A percentile compares a stretch with the other conserved stretches of the same genome.
These are phyloP conservation scores for Mungos mungo DNA, from an alignment of 2,113 vertebrate species.

Conservation along the genomic window DNA sequence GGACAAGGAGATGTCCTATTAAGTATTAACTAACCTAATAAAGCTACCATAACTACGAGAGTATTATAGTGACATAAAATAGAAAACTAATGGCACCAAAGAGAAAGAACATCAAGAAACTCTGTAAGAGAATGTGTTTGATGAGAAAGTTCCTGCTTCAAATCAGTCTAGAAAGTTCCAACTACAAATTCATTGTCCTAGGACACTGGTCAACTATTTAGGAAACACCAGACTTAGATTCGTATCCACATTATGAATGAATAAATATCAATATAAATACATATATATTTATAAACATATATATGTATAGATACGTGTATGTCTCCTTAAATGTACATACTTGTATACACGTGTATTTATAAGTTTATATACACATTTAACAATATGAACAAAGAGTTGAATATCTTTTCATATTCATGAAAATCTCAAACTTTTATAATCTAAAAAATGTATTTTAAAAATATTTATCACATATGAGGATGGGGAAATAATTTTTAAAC, in stretches of 20 bases:
- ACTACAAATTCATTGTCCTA: neutral
- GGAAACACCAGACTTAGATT: neutral
- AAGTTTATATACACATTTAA: neutral
- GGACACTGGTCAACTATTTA: neutral
- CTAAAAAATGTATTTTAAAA: neutral
- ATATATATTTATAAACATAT: too few species aligned
- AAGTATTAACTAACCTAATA: neutral
- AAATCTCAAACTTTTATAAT: slow-evolving; percentile 31
- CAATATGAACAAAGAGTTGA: neutral
- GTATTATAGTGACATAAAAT: neutral
- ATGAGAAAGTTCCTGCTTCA: neutral
- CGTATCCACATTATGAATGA: neutral
- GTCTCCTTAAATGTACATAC: neutral
- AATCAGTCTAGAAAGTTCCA: neutral
- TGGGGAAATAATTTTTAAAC: slow-evolving; percentile 38
- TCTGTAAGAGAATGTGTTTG: neutral
- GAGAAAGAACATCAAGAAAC: neutral
- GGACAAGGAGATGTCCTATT: neutral
- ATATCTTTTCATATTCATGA: neutral
- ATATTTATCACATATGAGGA: neutral
- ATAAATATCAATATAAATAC: too few species aligned
- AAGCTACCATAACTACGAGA: neutral
- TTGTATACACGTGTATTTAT: neutral
- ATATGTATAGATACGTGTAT: neutral
- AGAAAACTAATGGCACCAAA: neutral